These are phyloP conservation scores for Drosophila nr. medialis DNA, from an alignment of 2,888 invertebrate species.

Conservation along the genomic window DNA sequence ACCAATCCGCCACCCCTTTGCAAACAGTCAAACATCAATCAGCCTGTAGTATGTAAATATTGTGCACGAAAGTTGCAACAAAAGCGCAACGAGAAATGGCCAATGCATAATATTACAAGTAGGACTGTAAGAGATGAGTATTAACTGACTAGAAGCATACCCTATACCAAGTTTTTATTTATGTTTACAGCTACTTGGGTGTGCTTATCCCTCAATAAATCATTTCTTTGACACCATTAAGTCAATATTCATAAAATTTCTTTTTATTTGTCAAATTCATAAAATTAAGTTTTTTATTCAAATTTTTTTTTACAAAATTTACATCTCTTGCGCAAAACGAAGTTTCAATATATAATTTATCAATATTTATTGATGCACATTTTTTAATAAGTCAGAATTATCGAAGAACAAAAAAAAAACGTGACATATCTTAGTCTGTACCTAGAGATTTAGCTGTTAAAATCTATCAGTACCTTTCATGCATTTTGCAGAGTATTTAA, in stretches of 20 bases:
- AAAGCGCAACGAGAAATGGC: slow-evolving; percentile 61
- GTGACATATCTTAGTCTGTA: not conserved
- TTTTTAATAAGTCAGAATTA: not conserved
- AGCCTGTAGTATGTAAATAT: slow-evolving; percentile 75
- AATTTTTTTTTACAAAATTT: no score
- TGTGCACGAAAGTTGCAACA: slow-evolving; percentile 75
- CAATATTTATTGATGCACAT: not conserved
- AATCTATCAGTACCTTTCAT: not conserved
- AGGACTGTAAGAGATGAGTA: not conserved
- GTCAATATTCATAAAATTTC: not conserved
- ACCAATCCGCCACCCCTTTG: not conserved
- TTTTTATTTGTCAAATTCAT: not conserved
- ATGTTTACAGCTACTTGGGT: not conserved
- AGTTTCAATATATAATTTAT: not conserved
- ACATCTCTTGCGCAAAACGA: no score
- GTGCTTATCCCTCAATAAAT: not conserved
- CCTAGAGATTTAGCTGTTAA: not conserved
- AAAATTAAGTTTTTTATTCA: not conserved
- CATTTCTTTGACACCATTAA: no score
- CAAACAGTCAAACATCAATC: slow-evolving; percentile 72
- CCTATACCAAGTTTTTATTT: not conserved
- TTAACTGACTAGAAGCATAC: not conserved
- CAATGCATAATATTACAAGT: slow-evolving; percentile 35
- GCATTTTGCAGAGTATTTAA: not conserved
- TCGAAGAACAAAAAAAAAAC: not conserved